Evolutionary conservation across 1,140 invertebrate genomes (phyloP), one percentile per base, ranked within the genome.

Genomic region (Megalonaias nervosa): DNA sequence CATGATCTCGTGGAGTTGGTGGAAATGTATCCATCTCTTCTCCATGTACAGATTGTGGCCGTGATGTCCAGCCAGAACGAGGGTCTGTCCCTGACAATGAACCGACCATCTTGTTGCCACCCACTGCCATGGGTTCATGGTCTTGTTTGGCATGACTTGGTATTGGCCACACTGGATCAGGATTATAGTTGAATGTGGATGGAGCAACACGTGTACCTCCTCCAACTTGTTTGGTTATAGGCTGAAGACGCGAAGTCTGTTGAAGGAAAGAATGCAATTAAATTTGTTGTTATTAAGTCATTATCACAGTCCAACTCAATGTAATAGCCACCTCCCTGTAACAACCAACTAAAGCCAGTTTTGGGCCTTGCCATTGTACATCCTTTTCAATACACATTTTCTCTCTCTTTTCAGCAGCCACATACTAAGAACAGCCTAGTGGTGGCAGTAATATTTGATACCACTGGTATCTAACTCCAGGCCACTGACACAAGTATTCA

Each of bases 161-260:
- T 55, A 79, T 74, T 60, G 72, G 77, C 71, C 74, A 68, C 12
- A 71, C 66, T 66, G 81, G 16, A 17, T 76, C 64, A 13, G 74
- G 71, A 31, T 72, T 69, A 66, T 76, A 74, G 61, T 77, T 69
- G n/a, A 66, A 66, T 12, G 71, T 77, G 23, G 69, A 70, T 58
- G 73, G 69, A 59, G 71, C 74, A 26, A 75, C 66, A 57, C 71
- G 62, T 55, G 59, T 81, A 31, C 26, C 26, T 31, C 26, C 26
- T 48, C 58, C 70, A 57, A 70, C 68, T 21, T 60, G 67, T 65
- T 81, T 81, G 66, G 55, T 67, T 26, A 81, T 38, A 26, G 80
- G 80, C 57, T 81, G 80, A 58, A 81, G 66, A 14, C 80, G 68
- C 23, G 72, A 60, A 72, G 66, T 31, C 80, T 81, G 69, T 9